phyloP scores from a whole-genome alignment of 1,140 invertebrate species.

The Cecropterus lyciades region DNA sequence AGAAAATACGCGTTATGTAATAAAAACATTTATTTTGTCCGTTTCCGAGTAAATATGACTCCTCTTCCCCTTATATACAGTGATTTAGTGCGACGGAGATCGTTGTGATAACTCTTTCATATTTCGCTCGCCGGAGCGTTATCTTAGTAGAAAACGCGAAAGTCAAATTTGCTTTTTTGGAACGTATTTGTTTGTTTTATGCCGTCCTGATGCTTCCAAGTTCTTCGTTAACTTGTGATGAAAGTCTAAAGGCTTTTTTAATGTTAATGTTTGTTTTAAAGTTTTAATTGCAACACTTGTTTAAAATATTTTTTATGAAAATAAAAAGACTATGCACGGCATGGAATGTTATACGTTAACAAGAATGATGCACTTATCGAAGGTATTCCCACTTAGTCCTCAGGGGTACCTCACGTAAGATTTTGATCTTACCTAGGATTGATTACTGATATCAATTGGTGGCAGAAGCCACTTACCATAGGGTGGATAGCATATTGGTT shows the following conservation, averaged over 20 bases:
- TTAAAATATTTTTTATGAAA: not conserved
- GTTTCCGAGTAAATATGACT: conserved; percentile 81
- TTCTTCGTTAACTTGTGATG: not conserved
- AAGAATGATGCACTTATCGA: too few relatives aligned
- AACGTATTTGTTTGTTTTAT: conserved; percentile 19
- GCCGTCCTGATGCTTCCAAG: not conserved
- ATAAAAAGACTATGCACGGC: too few relatives aligned
- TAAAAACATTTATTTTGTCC: conserved; percentile 83
- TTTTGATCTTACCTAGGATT: too few relatives aligned
- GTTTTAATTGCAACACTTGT: not conserved
- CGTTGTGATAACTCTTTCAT: conserved; percentile 82
- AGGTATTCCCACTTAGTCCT: too few relatives aligned
- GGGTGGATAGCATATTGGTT: too few relatives aligned
- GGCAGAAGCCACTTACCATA: too few relatives aligned
- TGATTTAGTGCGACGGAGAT: conserved; percentile 82
- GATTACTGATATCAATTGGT: too few relatives aligned
- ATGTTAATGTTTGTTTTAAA: not conserved
- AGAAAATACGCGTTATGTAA: conserved; percentile 83
- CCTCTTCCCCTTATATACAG: conserved; percentile 80
- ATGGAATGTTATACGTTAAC: too few relatives aligned
- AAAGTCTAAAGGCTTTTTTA: not conserved
- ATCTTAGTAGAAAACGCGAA: conserved; percentile 77
- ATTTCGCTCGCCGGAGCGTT: conserved; percentile 75
- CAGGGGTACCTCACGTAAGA: too few relatives aligned
- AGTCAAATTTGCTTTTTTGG: conserved; percentile 60